These are phyloP conservation scores for Tetheella fluctuosa DNA, from an alignment of 2,888 invertebrate species.

Conservation along the genomic window DNA sequence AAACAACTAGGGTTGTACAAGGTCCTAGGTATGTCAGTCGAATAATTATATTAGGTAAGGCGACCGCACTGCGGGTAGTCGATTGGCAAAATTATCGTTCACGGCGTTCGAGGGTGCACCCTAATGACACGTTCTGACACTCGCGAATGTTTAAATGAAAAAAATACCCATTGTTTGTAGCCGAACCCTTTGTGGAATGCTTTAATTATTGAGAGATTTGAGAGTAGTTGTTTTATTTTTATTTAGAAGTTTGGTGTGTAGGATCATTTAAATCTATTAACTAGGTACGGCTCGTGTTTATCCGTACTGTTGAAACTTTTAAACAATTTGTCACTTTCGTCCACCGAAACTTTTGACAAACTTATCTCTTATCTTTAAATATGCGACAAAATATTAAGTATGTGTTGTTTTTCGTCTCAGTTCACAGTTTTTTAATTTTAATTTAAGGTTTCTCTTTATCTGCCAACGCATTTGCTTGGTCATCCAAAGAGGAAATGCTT, in stretches of 20 bases:
- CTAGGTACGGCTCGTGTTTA: background rate
- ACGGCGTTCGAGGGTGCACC: conserved; percentile 35
- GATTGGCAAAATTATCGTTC: conserved; percentile 67
- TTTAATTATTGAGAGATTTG: conserved; percentile 3
- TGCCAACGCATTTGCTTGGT: too few relatives aligned
- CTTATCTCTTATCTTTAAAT: too few relatives aligned
- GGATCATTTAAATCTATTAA: background rate
- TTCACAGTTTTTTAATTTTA: too few relatives aligned
- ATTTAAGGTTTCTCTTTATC: too few relatives aligned
- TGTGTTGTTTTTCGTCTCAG: too few relatives aligned
- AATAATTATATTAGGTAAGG: conserved; percentile 36
- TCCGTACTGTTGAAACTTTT: too few relatives aligned
- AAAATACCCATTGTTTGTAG: conserved; percentile 12
- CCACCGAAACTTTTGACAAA: too few relatives aligned
- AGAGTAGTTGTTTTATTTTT: background rate
- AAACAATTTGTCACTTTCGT: too few relatives aligned
- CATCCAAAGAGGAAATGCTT: too few relatives aligned
- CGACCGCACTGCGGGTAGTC: conserved; percentile 56
- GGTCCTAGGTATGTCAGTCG: background rate
- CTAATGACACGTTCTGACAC: conserved; percentile 21
- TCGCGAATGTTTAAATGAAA: conserved; percentile 23
- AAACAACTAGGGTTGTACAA: conserved; percentile 8
- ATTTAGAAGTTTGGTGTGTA: background rate
- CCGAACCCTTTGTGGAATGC: conserved; percentile 5
- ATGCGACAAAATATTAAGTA: too few relatives aligned